Base-by-base conservation (phyloP, 2,113 vertebrate species). In the Phocoena sinus region DNA sequence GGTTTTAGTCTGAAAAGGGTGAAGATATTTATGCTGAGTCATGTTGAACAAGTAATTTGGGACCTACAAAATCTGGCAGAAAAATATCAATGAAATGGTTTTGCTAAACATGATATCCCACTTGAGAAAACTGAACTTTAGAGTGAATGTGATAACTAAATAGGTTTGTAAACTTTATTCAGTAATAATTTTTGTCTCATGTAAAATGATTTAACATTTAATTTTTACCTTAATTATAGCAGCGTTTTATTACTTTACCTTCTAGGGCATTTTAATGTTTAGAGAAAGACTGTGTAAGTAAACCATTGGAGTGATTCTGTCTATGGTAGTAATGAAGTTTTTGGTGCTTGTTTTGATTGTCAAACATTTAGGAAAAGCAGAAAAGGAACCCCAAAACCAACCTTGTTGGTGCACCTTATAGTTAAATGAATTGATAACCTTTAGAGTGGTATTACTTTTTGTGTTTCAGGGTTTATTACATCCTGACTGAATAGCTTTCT, bases 181-280 rank as follows among this genome's bases (percentile, higher is more conserved):
- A 82, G 33, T 63, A 83, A 91, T 88, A 20, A 56, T 50, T 93
- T 91, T 92, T 94, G 47, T 91, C 81, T 95, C 80, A 21, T 12
- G 25, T 87, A 10, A 93, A 89, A 68, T 92, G 17, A 96, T 92
- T 63, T 63, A 90, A 92, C 56, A 74, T 79, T 94, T 92, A 92
- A 80, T 67, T 70, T 94, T 96, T 81, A 18, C 79, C 31, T 95
- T 74, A 91, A 95, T 82, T 87, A 17, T 20, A 83, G 41, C 53
- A 84, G 6, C 21, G 0, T 93, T 92, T 76, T 87, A 89, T 89
- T 91, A 70, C 44, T 79, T 93, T 82, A 76, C 26, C 62, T 94
- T 71, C 14, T 80, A 65, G 93, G 85, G 17, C 26, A 79, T 95
- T 91, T 89, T 89, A 92, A 53, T 95, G 70, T 44, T 96, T 91